These are phyloP conservation scores for Calosoma granatense DNA, from an alignment of 1,140 invertebrate species.

Conservation along the genomic window DNA sequence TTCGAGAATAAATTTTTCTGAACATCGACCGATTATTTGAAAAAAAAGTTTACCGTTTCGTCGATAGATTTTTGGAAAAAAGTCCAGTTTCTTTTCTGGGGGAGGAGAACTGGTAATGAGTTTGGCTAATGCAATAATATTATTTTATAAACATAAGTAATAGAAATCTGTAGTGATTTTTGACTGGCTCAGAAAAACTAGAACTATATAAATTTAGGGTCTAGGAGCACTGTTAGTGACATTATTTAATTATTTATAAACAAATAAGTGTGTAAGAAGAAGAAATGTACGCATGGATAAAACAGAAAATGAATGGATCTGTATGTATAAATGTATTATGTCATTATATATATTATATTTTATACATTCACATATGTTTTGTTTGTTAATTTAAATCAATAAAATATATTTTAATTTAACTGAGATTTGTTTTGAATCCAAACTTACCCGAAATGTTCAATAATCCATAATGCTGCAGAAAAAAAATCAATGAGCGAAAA, in stretches of 20 bases:
- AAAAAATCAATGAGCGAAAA: too few species aligned
- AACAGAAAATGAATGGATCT: neutral
- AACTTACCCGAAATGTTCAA: too few species aligned
- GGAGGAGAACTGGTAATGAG: too few species aligned
- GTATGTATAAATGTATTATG: conserved; percentile 3
- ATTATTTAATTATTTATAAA: conserved; percentile 6
- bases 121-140: too few species aligned
- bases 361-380: neutral
- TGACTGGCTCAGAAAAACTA: neutral
- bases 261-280: neutral
- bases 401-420: conserved; percentile 3
- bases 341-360: neutral
- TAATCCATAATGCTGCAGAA: too few species aligned
- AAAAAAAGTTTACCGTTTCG: too few species aligned
- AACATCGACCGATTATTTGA: too few species aligned
- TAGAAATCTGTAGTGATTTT: neutral
- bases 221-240: conserved; percentile 3
- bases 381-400: conserved; percentile 5
- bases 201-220: neutral
- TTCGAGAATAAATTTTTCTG: too few species aligned
- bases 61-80: too few species aligned
- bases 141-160: neutral
- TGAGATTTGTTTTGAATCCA: too few species aligned
- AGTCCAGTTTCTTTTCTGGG: too few species aligned
- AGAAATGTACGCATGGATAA: neutral